These are phyloP conservation scores for Synergus gifuensis DNA, from an alignment of 2,888 invertebrate species.

Conservation along the genomic window DNA sequence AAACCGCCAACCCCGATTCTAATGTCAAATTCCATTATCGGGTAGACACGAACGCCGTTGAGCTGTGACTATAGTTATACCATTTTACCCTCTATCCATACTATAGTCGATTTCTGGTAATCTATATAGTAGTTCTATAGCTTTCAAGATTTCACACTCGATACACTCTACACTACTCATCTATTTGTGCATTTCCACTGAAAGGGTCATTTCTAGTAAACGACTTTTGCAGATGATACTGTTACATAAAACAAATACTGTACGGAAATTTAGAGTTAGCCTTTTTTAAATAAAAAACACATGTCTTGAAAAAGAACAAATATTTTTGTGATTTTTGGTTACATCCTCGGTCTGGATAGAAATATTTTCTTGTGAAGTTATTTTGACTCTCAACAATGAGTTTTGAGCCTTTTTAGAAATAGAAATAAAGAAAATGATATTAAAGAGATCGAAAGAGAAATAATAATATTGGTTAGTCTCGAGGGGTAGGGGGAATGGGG, in stretches of 20 bases:
- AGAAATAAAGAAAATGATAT: no score
- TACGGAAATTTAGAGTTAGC: no score
- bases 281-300: no score
- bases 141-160: conserved; percentile 3
- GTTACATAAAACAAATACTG: no score
- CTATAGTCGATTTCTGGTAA: background rate
- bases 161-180: background rate
- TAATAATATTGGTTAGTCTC: no score
- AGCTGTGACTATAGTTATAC: background rate
- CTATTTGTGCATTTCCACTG: background rate
- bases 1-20: conserved; percentile 35
- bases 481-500: background rate
- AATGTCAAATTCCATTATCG: conserved; percentile 41
- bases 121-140: background rate
- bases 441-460: no score
- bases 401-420: no score
- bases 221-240: background rate
- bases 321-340: no score
- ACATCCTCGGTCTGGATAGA: no score
- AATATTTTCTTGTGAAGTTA: no score
- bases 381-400: no score
- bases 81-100: background rate
- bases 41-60: conserved; percentile 26
- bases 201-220: background rate
- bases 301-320: no score